phyloP scores from a whole-genome alignment of 2,797 vertebrate species.

The Pangasius macronema region DNA sequence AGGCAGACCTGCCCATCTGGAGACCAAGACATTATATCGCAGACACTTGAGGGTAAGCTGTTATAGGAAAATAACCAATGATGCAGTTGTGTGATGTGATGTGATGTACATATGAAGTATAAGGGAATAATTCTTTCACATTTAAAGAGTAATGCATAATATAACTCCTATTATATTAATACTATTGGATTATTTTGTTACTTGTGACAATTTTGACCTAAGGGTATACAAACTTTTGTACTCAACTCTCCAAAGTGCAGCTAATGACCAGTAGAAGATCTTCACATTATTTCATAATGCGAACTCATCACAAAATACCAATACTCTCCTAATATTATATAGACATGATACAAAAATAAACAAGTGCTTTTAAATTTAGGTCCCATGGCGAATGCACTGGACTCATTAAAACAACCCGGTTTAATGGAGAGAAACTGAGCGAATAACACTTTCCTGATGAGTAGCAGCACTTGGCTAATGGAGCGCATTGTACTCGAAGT shows the following conservation, averaged over 20 bases:
- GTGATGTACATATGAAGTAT: neutral
- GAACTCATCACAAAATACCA: neutral
- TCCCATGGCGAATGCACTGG: neutral
- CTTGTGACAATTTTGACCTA: neutral
- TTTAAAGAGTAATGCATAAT: neutral
- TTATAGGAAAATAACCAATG: neutral
- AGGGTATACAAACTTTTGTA: neutral
- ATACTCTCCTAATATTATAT: neutral
- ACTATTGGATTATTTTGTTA: too few species aligned
- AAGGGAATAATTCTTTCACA: neutral
- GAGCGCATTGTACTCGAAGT: slow-evolving; percentile 21
- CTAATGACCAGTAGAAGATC: neutral
- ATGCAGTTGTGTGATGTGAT: neutral
- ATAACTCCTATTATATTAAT: neutral
- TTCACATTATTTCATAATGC: neutral
- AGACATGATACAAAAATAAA: neutral
- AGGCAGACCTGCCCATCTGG: neutral
- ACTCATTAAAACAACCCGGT: slow-evolving; percentile 10
- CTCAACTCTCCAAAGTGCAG: neutral
- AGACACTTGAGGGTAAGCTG: neutral
- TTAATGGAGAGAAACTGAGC: slow-evolving; percentile 31
- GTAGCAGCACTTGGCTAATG: slow-evolving; percentile 36
- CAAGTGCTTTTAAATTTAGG: slow-evolving; percentile 14
- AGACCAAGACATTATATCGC: neutral
- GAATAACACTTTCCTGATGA: slow-evolving; percentile 31